These are phyloP conservation scores for Agapetus fuscipes DNA, from an alignment of 2,888 invertebrate genomes.

Conservation along the genomic window DNA sequence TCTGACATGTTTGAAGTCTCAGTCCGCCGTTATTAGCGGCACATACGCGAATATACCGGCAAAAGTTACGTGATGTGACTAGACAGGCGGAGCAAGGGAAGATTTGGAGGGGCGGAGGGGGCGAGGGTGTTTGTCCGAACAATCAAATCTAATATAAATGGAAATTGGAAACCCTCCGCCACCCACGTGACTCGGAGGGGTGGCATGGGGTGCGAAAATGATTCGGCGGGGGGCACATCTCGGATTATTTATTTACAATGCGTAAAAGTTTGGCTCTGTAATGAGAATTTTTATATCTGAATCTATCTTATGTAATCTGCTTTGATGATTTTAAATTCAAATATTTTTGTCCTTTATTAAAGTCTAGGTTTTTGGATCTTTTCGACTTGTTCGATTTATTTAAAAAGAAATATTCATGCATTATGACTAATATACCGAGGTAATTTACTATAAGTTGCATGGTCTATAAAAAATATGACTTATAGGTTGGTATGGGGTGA, in stretches of 20 bases:
- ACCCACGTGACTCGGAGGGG: conserved; percentile 3
- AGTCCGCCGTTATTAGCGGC: conserved; percentile 6
- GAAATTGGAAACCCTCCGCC: conserved; percentile 18
- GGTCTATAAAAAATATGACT: too few relatives aligned
- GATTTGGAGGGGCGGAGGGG: conserved; percentile 2
- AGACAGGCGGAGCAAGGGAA: conserved; percentile 17
- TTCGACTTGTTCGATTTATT: too few relatives aligned
- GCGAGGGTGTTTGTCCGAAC: conserved; percentile 19
- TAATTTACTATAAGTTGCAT: too few relatives aligned
- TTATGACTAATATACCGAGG: too few relatives aligned
- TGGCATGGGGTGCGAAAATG: background rate
- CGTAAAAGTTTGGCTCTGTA: too few relatives aligned
- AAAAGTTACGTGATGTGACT: conserved; percentile 20
- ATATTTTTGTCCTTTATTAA: too few relatives aligned
- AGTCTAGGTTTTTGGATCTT: too few relatives aligned
- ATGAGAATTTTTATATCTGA: too few relatives aligned
- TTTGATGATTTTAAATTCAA: too few relatives aligned
- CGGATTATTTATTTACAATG: conserved; percentile 5
- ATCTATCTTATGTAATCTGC: too few relatives aligned
- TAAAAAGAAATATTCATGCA: too few relatives aligned
- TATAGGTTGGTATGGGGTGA: too few relatives aligned
- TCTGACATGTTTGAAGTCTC: background rate
- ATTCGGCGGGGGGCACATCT: background rate
- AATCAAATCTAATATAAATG: conserved; percentile 23
- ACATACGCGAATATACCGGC: conserved; percentile 19